A percentile compares a stretch with the other conserved stretches of the same genome.
These are phyloP conservation scores for Catagonus wagneri DNA, from an alignment of 2,113 vertebrate genomes.

Conservation along the genomic window DNA sequence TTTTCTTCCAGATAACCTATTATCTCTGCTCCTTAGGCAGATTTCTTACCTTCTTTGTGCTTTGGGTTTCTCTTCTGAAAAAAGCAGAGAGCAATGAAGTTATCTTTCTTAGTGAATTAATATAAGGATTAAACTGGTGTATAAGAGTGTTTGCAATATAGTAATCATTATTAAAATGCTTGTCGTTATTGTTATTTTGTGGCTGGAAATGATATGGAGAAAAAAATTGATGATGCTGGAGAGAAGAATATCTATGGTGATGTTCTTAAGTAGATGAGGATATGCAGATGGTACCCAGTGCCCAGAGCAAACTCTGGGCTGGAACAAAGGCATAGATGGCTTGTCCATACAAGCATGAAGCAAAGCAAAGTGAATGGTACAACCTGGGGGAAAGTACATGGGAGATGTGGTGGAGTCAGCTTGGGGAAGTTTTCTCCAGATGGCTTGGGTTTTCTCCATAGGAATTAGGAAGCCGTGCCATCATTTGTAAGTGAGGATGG, in stretches of 20 bases:
- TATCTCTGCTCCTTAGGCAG: background rate
- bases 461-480: background rate
- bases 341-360: background rate
- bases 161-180: background rate
- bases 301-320: background rate
- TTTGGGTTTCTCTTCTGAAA: background rate
- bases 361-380: background rate
- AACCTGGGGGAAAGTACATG: rapidly evolving
- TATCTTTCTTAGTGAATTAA: background rate
- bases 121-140: background rate
- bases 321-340: background rate
- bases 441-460: background rate
- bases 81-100: background rate
- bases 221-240: background rate
- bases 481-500: background rate
- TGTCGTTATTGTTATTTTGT: background rate
- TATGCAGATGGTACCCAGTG: background rate
- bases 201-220: background rate
- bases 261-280: background rate
- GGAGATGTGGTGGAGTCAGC: background rate
- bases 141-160: background rate
- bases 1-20: background rate
- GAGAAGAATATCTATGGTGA: background rate
- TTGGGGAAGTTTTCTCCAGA: background rate
- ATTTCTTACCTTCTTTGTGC: background rate